phyloP scores from a whole-genome alignment of 2,888 invertebrate genomes.

The Eledone cirrhosa region DNA sequence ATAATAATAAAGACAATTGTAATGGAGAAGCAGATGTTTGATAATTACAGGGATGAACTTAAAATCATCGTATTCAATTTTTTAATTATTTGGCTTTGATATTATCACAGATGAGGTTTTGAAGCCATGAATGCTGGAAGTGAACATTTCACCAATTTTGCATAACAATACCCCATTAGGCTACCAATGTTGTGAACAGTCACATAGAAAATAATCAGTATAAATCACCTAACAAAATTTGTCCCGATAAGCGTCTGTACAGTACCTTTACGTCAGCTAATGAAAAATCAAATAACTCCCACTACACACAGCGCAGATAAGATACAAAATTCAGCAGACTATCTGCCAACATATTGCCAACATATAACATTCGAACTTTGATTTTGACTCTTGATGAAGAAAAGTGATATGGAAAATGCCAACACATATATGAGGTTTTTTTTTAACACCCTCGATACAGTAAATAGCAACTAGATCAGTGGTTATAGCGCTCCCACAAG shows the following conservation, averaged over 20 bases:
- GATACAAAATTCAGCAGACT: slow-evolving; percentile 59
- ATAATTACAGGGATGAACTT: no score
- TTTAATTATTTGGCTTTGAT: no score
- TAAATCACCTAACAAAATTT: slow-evolving; percentile 50
- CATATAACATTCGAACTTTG: slow-evolving; percentile 88
- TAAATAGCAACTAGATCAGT: slow-evolving; percentile 89
- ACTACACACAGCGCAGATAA: slow-evolving; percentile 61
- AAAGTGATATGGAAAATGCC: slow-evolving; percentile 77
- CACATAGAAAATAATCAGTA: slow-evolving; percentile 52
- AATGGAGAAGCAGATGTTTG: no score
- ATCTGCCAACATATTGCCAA: slow-evolving; percentile 72
- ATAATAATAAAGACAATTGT: no score
- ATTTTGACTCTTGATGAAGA: slow-evolving; percentile 89
- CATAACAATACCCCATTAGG: no score
- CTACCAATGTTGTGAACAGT: no score
- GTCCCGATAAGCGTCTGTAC: slow-evolving; percentile 62
- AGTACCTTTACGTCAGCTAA: slow-evolving; percentile 57
- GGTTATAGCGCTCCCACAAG: slow-evolving; percentile 81
- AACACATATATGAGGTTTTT: slow-evolving; percentile 81
- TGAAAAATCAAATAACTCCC: slow-evolving; percentile 65
- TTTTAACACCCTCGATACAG: slow-evolving; percentile 89
- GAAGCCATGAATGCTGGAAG: no score
- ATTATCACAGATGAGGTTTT: no score
- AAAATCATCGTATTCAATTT: no score
- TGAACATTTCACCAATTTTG: no score